Base-by-base conservation (phyloP, 2,113 vertebrate genomes). In the Microcebus jonahi region DNA sequence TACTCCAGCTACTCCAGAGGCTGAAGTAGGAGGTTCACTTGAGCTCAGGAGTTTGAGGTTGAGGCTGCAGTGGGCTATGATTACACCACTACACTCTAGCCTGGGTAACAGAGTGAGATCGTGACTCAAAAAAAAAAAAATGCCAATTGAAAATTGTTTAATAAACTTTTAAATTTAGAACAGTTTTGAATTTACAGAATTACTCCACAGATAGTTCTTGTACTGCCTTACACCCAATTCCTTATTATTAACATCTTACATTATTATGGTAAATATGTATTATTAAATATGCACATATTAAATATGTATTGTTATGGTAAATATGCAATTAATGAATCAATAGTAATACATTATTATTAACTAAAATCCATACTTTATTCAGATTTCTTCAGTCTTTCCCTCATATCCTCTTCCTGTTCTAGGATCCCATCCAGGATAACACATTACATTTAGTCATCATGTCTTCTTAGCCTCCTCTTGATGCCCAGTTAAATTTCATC, bases 271-370 rank as follows among this genome's bases (percentile, higher is more conserved):
- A 39, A 3, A 61, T 73, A 93, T 93, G 31, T 48, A 45, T 45
- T 45, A 45, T 45, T 45, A 45, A 45, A 45, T 45, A 45, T 45
- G 45, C 8, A 45, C 45, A 45, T 45, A 45, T 45, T 80, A 53
- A 5, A 61, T 68, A 93, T 93, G 31, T 48, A 45, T 45, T 45
- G 8, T 45, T 45, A 45, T 80, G 29, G 9, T 80, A 53, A 5
- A 61, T 73, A 93, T 93, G 21, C 82, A 89, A 88, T 70, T 61
- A 93, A n/a, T 65, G n/a, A 92, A 84, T 88, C 29, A 86, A 67
- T 42, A 39, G 6, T 80, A 73, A 80, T 42, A 57, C 29, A 83
- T 89, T 57, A 79, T 86, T 57, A 79, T 85, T 94, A 95, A 85
- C 59, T 82, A 79, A 96, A 96, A 53, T 70, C 31, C 21, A 23